A percentile compares a stretch with the other conserved stretches of the same genome.
Evolutionary conservation across 1,140 invertebrate species (phyloP).

Genomic region (Grapholita molesta): DNA sequence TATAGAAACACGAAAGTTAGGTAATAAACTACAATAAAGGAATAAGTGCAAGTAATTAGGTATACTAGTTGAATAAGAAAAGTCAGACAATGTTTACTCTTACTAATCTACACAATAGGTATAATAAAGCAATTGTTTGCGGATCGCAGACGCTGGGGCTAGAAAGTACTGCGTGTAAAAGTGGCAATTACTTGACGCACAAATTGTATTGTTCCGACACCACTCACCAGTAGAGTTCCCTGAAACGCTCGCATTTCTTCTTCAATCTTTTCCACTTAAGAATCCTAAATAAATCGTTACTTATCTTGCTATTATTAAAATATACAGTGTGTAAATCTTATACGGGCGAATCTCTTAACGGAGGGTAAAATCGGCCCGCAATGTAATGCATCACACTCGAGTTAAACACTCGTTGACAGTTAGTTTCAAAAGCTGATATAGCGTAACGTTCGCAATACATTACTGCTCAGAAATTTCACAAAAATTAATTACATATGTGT

Average conservation of each 20-base stretch:
- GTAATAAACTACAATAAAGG: not conserved
- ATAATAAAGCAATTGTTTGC: slow-evolving; percentile 63
- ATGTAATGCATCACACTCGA: too few relatives aligned
- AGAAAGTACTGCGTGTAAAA: slow-evolving; percentile 64
- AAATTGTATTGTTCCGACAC: slow-evolving; percentile 45
- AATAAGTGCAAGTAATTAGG: not conserved
- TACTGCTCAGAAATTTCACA: too few relatives aligned
- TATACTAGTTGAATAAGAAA: not conserved
- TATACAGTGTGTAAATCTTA: too few relatives aligned
- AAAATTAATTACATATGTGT: too few relatives aligned
- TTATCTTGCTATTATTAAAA: not conserved
- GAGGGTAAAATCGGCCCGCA: too few relatives aligned
- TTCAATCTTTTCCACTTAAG: too few relatives aligned
- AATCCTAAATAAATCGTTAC: too few relatives aligned
- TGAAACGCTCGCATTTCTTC: not conserved
- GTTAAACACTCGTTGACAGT: too few relatives aligned
- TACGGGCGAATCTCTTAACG: too few relatives aligned
- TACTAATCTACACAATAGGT: slow-evolving; percentile 59
- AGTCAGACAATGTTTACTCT: slow-evolving; percentile 49
- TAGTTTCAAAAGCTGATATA: too few relatives aligned
- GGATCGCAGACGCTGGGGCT: slow-evolving; percentile 41
- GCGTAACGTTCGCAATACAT: too few relatives aligned
- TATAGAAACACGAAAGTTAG: not conserved
- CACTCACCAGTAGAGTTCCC: slow-evolving; percentile 19
- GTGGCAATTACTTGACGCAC: slow-evolving; percentile 43